Conservation (phyloP, 2,113 vertebrate genomes). For the Urocitellus parryii region DNA sequence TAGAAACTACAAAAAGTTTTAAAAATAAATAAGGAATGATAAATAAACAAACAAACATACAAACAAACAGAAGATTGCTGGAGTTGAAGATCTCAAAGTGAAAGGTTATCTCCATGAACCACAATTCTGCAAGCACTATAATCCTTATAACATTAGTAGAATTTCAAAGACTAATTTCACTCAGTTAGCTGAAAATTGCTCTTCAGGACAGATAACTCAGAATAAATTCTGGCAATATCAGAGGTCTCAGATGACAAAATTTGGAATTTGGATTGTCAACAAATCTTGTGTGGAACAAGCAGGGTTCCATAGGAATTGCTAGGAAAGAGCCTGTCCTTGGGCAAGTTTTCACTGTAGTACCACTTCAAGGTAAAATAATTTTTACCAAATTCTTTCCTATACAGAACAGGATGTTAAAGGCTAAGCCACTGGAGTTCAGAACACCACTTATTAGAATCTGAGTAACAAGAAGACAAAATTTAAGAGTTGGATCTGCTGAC, state of each 20-base stretch:
- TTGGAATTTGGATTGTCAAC: too few species aligned
- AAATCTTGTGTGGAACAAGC: neutral
- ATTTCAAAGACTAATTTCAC: neutral
- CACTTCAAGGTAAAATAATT: neutral
- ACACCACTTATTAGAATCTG: neutral
- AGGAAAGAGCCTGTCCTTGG: neutral
- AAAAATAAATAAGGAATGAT: neutral
- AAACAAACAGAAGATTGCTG: neutral
- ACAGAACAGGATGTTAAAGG: neutral
- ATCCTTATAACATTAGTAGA: neutral
- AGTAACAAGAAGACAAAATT: neutral
- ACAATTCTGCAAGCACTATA: neutral
- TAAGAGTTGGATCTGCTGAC: neutral
- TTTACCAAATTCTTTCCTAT: neutral
- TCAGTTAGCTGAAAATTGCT: neutral
- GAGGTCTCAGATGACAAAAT: neutral
- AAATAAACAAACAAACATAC: neutral
- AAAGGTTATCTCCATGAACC: neutral
- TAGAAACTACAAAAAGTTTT: neutral
- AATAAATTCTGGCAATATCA: neutral
- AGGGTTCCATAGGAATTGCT: too few species aligned
- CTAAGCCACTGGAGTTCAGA: neutral
- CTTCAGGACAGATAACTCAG: too few species aligned
- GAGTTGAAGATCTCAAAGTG: neutral
- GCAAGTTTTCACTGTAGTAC: neutral